Conservation (phyloP, 2,113 vertebrate species). For the Megalops atlanticus region DNA sequence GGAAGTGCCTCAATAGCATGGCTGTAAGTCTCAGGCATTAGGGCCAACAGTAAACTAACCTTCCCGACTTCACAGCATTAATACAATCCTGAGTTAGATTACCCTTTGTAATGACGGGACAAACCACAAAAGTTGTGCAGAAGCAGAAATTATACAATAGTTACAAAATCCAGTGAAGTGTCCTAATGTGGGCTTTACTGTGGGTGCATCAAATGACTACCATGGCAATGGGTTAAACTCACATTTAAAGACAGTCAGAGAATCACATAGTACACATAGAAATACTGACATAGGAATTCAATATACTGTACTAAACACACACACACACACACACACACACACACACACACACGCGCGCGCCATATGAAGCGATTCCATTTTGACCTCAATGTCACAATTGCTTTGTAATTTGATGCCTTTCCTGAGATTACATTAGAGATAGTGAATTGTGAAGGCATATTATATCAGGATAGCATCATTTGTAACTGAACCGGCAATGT, state of each 20-base stretch:
- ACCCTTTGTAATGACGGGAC: not conserved
- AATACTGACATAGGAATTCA: too few species aligned
- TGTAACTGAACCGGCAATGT: too few species aligned
- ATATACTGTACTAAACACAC: too few species aligned
- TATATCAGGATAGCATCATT: too few species aligned
- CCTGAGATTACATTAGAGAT: too few species aligned
- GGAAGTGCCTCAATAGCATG: not conserved
- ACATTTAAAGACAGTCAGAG: too few species aligned
- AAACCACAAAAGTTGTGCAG: not conserved
- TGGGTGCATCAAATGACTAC: not conserved
- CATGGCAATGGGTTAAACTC: not conserved
- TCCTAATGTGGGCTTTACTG: not conserved
- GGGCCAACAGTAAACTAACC: not conserved
- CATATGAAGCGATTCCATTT: not conserved
- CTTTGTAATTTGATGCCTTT: too few species aligned
- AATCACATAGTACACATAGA: too few species aligned
- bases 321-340: too few species aligned
- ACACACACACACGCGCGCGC: too few species aligned
- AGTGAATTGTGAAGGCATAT: too few species aligned
- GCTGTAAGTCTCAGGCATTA: not conserved
- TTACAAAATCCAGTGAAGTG: not conserved
- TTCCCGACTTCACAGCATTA: not conserved
- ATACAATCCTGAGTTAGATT: not conserved
- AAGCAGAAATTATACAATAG: not conserved
- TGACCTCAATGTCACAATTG: too few species aligned